A percentile compares a stretch with the other conserved stretches of the same genome.
phyloP scores from a whole-genome alignment of 2,888 invertebrate genomes.

The Phytoseiulus persimilis region DNA sequence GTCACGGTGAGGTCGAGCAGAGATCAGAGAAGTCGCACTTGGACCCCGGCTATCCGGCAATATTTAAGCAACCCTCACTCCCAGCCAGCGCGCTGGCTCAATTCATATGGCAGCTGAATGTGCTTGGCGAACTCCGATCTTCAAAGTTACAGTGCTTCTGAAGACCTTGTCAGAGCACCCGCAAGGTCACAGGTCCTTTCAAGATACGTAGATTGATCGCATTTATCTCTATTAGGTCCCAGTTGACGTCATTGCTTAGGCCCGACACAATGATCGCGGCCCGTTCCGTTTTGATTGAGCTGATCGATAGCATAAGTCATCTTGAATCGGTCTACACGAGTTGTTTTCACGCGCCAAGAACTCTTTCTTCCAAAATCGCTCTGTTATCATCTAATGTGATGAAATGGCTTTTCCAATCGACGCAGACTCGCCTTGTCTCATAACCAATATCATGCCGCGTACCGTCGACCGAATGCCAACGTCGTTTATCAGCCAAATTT shows the following conservation, averaged over 20 bases:
- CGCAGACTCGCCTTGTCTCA: not conserved
- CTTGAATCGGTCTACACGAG: too few relatives aligned
- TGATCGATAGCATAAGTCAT: not conserved
- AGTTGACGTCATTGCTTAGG: not conserved
- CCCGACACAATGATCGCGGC: not conserved
- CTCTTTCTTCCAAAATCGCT: too few relatives aligned
- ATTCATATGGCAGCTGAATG: slow-evolving; percentile 5
- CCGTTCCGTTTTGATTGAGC: not conserved
- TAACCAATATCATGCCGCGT: not conserved
- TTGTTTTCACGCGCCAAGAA: too few relatives aligned
- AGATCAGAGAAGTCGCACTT: not conserved
- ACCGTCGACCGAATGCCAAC: not conserved
- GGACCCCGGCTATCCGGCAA: not conserved
- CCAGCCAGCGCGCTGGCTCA: not conserved
- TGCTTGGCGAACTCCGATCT: not conserved
- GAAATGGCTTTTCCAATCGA: not conserved
- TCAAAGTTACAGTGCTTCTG: not conserved
- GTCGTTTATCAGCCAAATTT: not conserved
- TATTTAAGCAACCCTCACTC: not conserved
- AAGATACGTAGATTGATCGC: not conserved
- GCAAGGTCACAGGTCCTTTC: not conserved
- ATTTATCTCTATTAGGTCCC: not conserved
- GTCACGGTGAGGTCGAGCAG: not conserved
- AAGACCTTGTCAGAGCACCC: not conserved
- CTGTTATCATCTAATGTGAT: too few relatives aligned